Percentiles rank a stretch among this genome's conserved stretches.
These are phyloP conservation scores for Salvelinus fontinalis DNA, from an alignment of 2,113 vertebrate species.

Conservation along the genomic window DNA sequence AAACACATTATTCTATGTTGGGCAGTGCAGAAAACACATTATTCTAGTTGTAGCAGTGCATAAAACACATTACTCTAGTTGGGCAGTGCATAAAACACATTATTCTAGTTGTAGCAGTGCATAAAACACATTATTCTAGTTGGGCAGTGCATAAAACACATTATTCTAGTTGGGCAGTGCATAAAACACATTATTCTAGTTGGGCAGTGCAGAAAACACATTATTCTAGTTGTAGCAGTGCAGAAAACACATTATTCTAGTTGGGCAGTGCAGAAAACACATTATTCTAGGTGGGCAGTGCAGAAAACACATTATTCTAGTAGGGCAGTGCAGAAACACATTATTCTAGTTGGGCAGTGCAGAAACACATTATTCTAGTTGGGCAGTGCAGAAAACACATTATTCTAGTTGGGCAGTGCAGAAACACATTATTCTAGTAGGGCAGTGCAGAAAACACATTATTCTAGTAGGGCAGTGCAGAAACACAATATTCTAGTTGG, in stretches of 20 bases:
- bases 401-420: background rate
- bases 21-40: too few relatives aligned
- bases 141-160: background rate
- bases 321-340: background rate
- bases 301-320: background rate
- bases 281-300: too few relatives aligned
- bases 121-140: background rate
- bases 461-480: background rate
- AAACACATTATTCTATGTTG: too few relatives aligned
- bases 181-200: background rate
- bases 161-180: background rate
- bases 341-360: background rate
- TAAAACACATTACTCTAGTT: background rate
- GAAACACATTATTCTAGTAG: background rate
- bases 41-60: too few relatives aligned
- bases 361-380: background rate
- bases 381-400: too few relatives aligned
- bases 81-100: background rate
- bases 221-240: background rate
- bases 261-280: too few relatives aligned
- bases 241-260: too few relatives aligned
- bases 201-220: background rate
- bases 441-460: background rate
- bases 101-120: background rate
- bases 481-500: background rate